Base-by-base conservation (phyloP, 1,140 invertebrate species). In the Teleogryllus occipitalis region DNA sequence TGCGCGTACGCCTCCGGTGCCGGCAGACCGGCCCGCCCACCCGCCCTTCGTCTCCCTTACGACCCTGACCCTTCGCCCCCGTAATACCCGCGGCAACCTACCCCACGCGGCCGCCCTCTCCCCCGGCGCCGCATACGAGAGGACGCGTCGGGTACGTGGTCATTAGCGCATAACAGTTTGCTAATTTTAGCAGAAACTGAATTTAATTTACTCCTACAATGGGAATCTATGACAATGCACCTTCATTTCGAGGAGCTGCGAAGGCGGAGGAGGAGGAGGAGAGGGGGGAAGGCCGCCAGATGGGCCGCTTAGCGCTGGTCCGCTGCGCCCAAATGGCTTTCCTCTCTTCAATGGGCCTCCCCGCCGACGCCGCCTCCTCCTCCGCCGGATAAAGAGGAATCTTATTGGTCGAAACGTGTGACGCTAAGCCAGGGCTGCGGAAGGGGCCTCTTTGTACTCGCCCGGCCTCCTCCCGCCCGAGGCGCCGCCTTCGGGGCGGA, bases 201-300 rank as follows among this genome's bases (percentile, higher is more conserved):
- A 65, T 65, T 65, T 65, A 65, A 65, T 65, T 65, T 65, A 65
- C 54, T 65, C 18, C 54, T 65, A 65, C 54, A 65, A 65, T 65
- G 54, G 54, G 54, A 65, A 65, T 65, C 54, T 65, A 65, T 65
- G 54, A 65, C 54, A 65, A 65, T 65, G 54, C 54, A 65, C 54
- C 54, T 65, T 65, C 54, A 65, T 65, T 65, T 65, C 54, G 54
- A 65, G 10, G 2, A 65, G 1, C 54, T 65, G 18, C 54, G 10
- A 7, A 65, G 54, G 54, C 7, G 18, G 54, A 10, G 54, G 10
- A 65, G 27, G 27, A 39, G 27, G 27, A 39, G 1, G 10, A 14
- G 7, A 7, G 2, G 54, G 54, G 10, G 18, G 54, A 7, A 10
- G 10, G 10, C 18, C 54, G 54, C 54, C 54, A 65, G 54, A 10